These are phyloP conservation scores for Musca vetustissima DNA, from an alignment of 1,140 invertebrate species.

Conservation along the genomic window DNA sequence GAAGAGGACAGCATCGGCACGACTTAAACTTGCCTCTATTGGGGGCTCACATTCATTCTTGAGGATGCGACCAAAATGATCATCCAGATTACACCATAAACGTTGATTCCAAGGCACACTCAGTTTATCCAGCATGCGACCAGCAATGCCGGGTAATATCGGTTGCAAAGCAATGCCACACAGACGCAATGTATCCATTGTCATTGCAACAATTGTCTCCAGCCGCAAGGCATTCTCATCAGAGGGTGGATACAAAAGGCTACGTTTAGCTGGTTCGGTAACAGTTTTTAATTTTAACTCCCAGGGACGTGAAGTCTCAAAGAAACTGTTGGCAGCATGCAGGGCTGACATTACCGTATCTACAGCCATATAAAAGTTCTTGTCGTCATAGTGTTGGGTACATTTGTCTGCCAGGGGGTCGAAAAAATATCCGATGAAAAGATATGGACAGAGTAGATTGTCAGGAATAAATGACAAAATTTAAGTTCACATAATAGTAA, in stretches of 20 bases:
- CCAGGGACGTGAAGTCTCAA: constrained; percentile 88
- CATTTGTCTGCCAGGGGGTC: constrained; percentile 60
- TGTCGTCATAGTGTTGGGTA: constrained; percentile 69
- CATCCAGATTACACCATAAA: constrained; percentile 58
- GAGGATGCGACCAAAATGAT: constrained; percentile 30
- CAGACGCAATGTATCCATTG: constrained; percentile 81
- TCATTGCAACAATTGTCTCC: constrained; percentile 75
- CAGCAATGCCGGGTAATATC: constrained; percentile 74
- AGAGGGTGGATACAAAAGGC: background rate
- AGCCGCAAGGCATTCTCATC: constrained; percentile 58
- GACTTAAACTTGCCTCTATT: background rate
- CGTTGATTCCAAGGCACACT: constrained; percentile 59
- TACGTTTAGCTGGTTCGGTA: background rate
- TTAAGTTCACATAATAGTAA: no score
- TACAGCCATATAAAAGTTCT: constrained; percentile 82
- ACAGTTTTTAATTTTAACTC: constrained; percentile 64
- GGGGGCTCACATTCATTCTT: background rate
- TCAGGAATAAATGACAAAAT: no score
- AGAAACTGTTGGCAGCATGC: constrained; percentile 80
- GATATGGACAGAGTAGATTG: no score
- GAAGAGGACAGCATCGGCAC: constrained; percentile 11
- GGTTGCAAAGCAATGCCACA: constrained; percentile 79
- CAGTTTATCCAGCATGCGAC: constrained; percentile 69
- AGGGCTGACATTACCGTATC: constrained; percentile 75
- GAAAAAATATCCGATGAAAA: no score